Conservation (phyloP, 2,888 invertebrate genomes). For the Formica aserva region DNA sequence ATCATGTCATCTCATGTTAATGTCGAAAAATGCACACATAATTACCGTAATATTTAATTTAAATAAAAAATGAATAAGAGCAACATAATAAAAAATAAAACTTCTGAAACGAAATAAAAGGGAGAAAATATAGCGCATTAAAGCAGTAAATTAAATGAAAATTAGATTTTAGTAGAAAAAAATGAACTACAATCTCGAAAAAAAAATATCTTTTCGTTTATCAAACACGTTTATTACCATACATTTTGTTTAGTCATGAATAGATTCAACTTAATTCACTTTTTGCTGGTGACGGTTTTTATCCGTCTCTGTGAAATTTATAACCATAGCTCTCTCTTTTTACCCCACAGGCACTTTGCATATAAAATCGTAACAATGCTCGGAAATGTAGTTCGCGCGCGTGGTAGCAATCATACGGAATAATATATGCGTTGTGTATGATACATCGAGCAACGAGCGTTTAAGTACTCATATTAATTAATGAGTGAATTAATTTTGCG, state of each 20-base stretch:
- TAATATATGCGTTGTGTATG: conserved; percentile 27
- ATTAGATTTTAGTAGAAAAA: conserved; percentile 14
- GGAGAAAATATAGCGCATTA: background rate
- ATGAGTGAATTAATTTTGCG: conserved; percentile 38
- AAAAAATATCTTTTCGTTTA: conserved; percentile 27
- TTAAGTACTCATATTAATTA: conserved; percentile 39
- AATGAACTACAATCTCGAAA: background rate
- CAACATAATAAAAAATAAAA: background rate
- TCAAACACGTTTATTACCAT: conserved; percentile 23
- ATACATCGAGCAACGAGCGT: conserved; percentile 15
- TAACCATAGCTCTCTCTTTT: conserved; percentile 8
- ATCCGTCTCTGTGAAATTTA: conserved; percentile 32
- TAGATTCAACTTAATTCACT: conserved; percentile 18
- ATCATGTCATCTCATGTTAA: conserved; percentile 25
- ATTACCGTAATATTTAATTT: background rate
- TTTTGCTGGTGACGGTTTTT: conserved; percentile 22
- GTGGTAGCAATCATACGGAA: conserved; percentile 24
- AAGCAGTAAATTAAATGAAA: background rate
- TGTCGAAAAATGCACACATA: background rate
- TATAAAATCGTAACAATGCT: conserved; percentile 26
- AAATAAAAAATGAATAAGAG: conserved; percentile 1
- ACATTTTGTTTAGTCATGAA: background rate
- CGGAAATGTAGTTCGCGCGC: conserved; percentile 33
- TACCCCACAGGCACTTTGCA: background rate
- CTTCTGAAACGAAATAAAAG: background rate